Conservation (phyloP, 2,797 vertebrate genomes). For the Oreochromis grahami region DNA sequence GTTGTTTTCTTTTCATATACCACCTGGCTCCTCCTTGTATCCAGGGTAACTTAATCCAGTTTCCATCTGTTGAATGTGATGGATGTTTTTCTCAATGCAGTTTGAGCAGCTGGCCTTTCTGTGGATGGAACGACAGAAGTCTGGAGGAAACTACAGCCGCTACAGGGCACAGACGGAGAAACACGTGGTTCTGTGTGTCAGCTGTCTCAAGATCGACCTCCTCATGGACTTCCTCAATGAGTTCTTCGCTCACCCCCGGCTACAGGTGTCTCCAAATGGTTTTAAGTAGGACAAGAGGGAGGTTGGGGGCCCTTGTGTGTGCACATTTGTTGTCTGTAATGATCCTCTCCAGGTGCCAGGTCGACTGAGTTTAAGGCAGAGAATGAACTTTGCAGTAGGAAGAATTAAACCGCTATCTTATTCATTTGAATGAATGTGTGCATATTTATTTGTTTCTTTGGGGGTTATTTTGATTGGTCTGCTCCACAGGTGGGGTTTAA, state of each 20-base stretch:
- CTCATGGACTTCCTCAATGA: constrained; percentile 87
- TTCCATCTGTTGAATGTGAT: constrained; percentile 57
- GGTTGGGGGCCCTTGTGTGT: background rate
- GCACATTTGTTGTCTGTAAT: constrained; percentile 38
- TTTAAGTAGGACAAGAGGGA: constrained; percentile 11
- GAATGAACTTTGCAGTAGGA: constrained; percentile 48
- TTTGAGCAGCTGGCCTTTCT: constrained; percentile 86
- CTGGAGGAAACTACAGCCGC: constrained; percentile 84
- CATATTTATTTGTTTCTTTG: background rate
- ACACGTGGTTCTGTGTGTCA: constrained; percentile 84
- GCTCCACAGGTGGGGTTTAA: background rate
- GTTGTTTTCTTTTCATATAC: constrained; percentile 12
- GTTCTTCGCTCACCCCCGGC: constrained; percentile 83
- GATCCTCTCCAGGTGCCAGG: constrained; percentile 46
- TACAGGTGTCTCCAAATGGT: constrained; percentile 70
- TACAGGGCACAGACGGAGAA: constrained; percentile 85
- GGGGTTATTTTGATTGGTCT: background rate
- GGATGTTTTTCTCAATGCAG: constrained; percentile 54
- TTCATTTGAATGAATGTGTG: constrained; percentile 22
- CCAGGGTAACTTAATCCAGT: constrained; percentile 49
- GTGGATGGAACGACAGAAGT: constrained; percentile 87
- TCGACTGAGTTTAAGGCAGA: constrained; percentile 45
- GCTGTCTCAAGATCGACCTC: constrained; percentile 84
- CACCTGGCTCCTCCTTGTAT: constrained; percentile 28
- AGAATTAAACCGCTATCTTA: constrained; percentile 29